Evolutionary conservation across 2,888 invertebrate genomes (phyloP), one percentile per base, ranked within the genome.

Genomic region (Drymonia ruficornis): DNA sequence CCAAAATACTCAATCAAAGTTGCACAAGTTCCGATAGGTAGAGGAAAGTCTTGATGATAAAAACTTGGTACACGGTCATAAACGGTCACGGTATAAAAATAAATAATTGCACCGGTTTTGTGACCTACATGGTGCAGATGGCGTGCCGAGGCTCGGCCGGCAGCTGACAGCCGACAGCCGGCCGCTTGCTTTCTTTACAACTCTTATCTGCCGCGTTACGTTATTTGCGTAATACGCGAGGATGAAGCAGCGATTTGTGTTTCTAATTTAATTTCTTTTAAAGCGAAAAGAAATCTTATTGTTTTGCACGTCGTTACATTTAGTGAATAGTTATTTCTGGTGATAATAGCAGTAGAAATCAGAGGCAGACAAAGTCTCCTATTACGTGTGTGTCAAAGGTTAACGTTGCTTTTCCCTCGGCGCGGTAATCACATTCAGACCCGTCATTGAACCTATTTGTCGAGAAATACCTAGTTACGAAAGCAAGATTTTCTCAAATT

Each of bases 181-280:
- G 34, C 34, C 47, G 53, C 50, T 45, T 59, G 56, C 60, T 70
- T 70, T 64, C 63, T 65, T 65, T 59, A 64, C 59, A 52, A 61
- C 54, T 65, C 65, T 67, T 67, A 61, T 63, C 59, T 53, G 53
- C 59, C 56, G 50, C 55, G 44, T 76, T 74, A 74, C 63, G 61
- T 71, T 74, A 79, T 56, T 52, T 53, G 60, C 63, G 54, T 63
- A 63, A 65, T 44, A 55, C 48, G 55, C 51, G 40, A 65, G 55
- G 59, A 61, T 56, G 68, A 58, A 53, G 58, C 62, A 64, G 60
- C 47, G 56, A 65, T 64, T 55, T 49, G 46, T 19, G 44, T 43
- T 58, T 40, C 53, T 61, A 53, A 45, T 44, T 50, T 36, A 31
- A 44, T 63, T 60, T 54, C 34, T 53, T 54, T 34, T 36, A 36